Percentiles rank a stretch among this genome's conserved stretches.
These are phyloP conservation scores for Cistogaster globosa DNA, from an alignment of 2,888 invertebrate species.

Conservation along the genomic window DNA sequence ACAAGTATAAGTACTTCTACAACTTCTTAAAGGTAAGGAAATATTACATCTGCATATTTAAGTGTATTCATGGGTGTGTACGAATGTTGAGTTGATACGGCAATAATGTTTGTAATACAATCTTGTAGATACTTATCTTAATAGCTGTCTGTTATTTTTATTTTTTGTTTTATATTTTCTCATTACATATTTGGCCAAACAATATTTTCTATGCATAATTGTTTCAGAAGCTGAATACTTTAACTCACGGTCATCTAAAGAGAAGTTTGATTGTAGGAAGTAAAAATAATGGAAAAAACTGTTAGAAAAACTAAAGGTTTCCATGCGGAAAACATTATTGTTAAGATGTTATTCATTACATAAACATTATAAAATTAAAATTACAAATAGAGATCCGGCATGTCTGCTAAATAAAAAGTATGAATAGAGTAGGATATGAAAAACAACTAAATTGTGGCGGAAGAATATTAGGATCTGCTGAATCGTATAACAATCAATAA, in stretches of 20 bases:
- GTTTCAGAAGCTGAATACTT: conserved; percentile 31
- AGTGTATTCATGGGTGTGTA: conserved; percentile 43
- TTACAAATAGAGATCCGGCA: conserved; percentile 5
- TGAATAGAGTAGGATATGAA: too few relatives aligned
- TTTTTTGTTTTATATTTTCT: conserved; percentile 3
- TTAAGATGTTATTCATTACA: neutral
- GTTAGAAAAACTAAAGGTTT: conserved; percentile 19
- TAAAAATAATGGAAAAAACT: neutral
- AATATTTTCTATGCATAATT: conserved; percentile 26
- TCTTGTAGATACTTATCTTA: conserved; percentile 66
- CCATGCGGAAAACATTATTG: conserved; percentile 12
- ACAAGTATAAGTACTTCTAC: conserved; percentile 1
- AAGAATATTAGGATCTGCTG: too few relatives aligned
- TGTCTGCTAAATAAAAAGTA: too few relatives aligned
- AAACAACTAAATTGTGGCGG: neutral
- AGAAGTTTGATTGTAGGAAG: neutral
- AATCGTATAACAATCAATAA: too few relatives aligned
- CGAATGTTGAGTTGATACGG: conserved; percentile 33
- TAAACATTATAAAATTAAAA: neutral
- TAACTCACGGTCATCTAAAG: neutral
- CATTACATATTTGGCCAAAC: conserved; percentile 10
- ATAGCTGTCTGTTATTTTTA: conserved; percentile 17
- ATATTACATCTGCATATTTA: neutral
- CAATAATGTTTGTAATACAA: conserved; percentile 63
- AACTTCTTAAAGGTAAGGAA: conserved; percentile 9